Base-by-base conservation (phyloP, 2,888 invertebrate genomes). In the Malachius bipustulatus region DNA sequence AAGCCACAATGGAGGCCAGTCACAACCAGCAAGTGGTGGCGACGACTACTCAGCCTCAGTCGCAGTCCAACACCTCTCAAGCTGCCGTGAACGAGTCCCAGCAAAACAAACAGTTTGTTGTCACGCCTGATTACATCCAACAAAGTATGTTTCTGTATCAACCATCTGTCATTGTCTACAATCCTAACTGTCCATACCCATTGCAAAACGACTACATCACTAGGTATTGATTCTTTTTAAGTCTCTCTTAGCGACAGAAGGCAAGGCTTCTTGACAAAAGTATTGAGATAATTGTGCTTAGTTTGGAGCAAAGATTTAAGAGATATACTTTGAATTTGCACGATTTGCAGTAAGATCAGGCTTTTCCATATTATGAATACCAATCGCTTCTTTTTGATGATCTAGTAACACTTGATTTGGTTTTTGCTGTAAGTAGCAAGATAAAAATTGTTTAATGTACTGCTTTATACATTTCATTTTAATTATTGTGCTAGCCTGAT, bases 71-170 rank as follows among this genome's bases (percentile, higher is more conserved):
- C 9, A 35, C 41, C 1, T 26, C 33, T 19, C 59, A 12, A 56
- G 63, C 47, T 59, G 60, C 58, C 12, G 43, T 42, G 13, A 47
- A 55, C 30, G 60, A 61, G 40, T 50, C 59, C 40, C 52, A 62
- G 26, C 48, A 55, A 34, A 48, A 59, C 26, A 69, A 71, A 51
- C 75, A 84, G 64, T 90, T 90, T 65, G 80, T 88, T 47, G 73
- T 91, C 41, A 90, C 90, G 9, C 84, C 88, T 35, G 88, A 89
- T 63, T 90, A 90, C 56, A 88, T 91, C 49, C 89, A 90, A 60
- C 89, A 91, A 73, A 89, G 90, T 87, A 71, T 76, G 80, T 75
- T 62, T 41, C 47, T 60, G 48, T 61, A 57, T 50, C 61, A 60
- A 52, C 59, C 61, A 49, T 62, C 62, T 46, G 62, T 62, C 48